Percentiles rank a stretch among this genome's conserved stretches.
Evolutionary conservation across 2,888 invertebrate species (phyloP).

Genomic region (Folsomia candida): DNA sequence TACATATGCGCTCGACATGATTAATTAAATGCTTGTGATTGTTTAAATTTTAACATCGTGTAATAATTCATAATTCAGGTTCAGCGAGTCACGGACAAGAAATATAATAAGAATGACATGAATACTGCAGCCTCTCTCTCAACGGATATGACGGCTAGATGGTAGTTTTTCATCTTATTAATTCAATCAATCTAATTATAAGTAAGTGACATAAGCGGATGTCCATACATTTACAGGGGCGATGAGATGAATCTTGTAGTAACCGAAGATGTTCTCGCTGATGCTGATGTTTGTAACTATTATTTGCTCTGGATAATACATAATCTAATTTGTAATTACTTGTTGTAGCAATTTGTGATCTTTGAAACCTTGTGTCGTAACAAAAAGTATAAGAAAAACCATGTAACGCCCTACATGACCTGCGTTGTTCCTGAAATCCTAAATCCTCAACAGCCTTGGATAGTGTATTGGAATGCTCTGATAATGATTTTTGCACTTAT

Average conservation of each 20-base stretch:
- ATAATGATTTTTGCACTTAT: conserved; percentile 21
- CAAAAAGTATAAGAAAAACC: conserved; percentile 25
- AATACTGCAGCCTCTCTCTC: no score
- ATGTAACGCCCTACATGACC: conserved; percentile 29
- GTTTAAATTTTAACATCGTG: conserved; percentile 27
- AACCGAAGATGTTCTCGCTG: conserved; percentile 42
- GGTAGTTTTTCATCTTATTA: no score
- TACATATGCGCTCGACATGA: no score
- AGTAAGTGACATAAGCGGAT: no score
- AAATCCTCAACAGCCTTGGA: conserved; percentile 31
- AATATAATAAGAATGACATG: neutral
- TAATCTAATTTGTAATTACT: no score
- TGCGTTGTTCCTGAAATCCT: conserved; percentile 32
- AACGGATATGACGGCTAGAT: no score
- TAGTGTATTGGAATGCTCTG: conserved; percentile 25
- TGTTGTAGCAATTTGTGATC: conserved; percentile 26
- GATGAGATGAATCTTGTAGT: conserved; percentile 31
- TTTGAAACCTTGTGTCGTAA: conserved; percentile 38
- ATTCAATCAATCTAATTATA: no score
- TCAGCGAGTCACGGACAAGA: no score
- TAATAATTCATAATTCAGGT: neutral
- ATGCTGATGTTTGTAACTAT: conserved; percentile 24
- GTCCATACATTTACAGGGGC: conserved; percentile 21
- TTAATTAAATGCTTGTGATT: no score
- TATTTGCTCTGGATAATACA: no score